Percentiles rank a stretch among this genome's conserved stretches.
Conservation (phyloP, 2,888 invertebrate genomes). For the Chironomus riparius region DNA sequence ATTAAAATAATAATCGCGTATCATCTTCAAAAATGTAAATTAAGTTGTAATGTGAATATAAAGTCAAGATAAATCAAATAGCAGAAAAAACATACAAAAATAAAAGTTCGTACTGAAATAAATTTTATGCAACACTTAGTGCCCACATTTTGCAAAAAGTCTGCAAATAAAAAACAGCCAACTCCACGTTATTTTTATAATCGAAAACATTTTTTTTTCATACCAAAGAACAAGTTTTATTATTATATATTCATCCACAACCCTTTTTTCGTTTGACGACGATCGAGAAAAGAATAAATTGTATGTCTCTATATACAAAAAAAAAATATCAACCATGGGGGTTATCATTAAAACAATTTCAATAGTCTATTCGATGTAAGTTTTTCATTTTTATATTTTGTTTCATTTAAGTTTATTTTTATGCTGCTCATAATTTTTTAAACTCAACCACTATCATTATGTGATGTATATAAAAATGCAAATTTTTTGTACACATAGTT, state of each 20-base stretch:
- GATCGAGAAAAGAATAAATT: no score
- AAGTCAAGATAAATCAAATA: neutral
- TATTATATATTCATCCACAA: neutral
- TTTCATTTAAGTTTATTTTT: neutral
- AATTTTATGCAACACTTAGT: neutral
- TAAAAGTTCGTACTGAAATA: neutral
- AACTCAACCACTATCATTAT: no score
- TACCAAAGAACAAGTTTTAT: neutral
- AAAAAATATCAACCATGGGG: constrained; percentile 47
- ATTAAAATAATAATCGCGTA: neutral
- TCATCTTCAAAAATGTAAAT: neutral
- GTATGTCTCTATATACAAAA: neutral
- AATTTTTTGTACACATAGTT: neutral
- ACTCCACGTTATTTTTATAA: neutral
- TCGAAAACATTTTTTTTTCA: neutral
- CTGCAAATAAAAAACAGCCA: neutral
- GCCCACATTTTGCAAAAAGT: neutral
- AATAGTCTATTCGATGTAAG: constrained; percentile 74
- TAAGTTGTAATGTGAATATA: neutral
- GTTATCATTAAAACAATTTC: constrained; percentile 69
- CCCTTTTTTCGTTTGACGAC: neutral
- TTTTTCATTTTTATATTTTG: constrained; percentile 33
- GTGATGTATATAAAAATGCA: neutral
- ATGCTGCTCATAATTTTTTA: neutral
- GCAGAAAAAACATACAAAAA: neutral